phyloP scores from a whole-genome alignment of 1,140 invertebrate species.

The Drosophila varians region DNA sequence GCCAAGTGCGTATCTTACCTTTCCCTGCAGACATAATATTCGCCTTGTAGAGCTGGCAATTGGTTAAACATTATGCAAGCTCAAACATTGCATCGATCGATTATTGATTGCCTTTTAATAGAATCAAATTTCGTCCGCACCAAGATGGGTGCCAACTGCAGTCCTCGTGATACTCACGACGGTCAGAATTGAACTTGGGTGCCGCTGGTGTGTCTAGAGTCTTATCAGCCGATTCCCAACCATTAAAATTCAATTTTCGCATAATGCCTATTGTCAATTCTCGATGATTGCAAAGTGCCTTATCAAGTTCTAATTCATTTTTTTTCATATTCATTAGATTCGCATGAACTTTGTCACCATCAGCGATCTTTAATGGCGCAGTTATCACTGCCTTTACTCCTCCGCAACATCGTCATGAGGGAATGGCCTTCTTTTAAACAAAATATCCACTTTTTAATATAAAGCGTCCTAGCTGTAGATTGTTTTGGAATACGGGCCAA shows the following conservation, averaged over 20 bases:
- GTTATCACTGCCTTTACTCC: constrained; percentile 17
- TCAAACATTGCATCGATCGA: too few relatives aligned
- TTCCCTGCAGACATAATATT: too few relatives aligned
- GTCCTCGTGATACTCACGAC: constrained; percentile 57
- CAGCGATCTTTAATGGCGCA: constrained; percentile 9
- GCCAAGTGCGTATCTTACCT: constrained; percentile 30
- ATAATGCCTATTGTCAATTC: constrained; percentile 11
- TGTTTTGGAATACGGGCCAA: too few relatives aligned
- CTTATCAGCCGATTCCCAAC: constrained; percentile 37
- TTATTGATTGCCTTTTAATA: too few relatives aligned
- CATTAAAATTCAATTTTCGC: constrained; percentile 44
- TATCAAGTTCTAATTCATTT: constrained; percentile 34
- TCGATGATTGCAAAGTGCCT: neutral
- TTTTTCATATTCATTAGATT: constrained; percentile 26
- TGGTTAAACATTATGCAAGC: too few relatives aligned
- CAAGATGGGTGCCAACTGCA: too few relatives aligned
- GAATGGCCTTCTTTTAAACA: too few relatives aligned
- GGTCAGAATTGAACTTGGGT: constrained; percentile 40
- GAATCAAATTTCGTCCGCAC: too few relatives aligned
- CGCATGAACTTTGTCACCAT: constrained; percentile 9
- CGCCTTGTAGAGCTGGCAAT: too few relatives aligned
- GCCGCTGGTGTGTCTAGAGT: neutral
- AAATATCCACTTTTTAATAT: too few relatives aligned
- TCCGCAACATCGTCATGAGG: too few relatives aligned
- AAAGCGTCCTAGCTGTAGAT: too few relatives aligned